Conservation (phyloP, 1,140 invertebrate species). For the Drosophila miranda region DNA sequence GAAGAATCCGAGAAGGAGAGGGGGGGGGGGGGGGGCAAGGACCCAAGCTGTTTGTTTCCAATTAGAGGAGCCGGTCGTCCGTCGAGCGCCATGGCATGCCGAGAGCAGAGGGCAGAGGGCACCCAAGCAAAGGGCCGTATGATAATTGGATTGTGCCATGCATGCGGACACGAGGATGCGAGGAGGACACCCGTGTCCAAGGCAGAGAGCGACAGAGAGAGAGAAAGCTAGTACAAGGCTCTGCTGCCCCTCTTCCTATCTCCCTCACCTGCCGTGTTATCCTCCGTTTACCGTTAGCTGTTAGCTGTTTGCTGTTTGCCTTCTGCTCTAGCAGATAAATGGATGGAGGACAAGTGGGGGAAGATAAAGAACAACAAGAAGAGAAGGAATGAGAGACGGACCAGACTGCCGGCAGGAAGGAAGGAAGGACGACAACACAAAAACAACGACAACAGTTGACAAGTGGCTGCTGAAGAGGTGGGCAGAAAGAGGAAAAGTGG, state of each 20-base stretch:
- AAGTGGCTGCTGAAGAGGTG: conserved; percentile 28
- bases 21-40: neutral
- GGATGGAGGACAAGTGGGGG: conserved; percentile 27
- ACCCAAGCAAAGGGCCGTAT: conserved; percentile 43
- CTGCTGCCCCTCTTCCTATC: conserved; percentile 8
- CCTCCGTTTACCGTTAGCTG: conserved; percentile 2
- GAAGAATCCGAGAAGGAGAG: neutral
- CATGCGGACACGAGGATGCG: conserved; percentile 13
- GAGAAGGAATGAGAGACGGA: neutral
- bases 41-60: conserved; percentile 59
- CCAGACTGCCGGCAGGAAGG: neutral
- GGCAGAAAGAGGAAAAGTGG: too few species aligned
- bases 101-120: too few species aligned
- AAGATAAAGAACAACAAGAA: conserved; percentile 1
- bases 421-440: conserved; percentile 18
- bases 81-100: conserved; percentile 2
- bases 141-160: conserved; percentile 61
- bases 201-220: too few species aligned
- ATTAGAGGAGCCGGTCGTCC: conserved; percentile 35
- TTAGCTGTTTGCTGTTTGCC: conserved; percentile 17
- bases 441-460: conserved; percentile 53
- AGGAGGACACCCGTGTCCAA: neutral
- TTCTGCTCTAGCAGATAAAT: conserved; percentile 53
- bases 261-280: neutral
- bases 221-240: conserved; percentile 20